phyloP scores from a whole-genome alignment of 2,888 invertebrate species.

The Drosophila meridionalis region DNA sequence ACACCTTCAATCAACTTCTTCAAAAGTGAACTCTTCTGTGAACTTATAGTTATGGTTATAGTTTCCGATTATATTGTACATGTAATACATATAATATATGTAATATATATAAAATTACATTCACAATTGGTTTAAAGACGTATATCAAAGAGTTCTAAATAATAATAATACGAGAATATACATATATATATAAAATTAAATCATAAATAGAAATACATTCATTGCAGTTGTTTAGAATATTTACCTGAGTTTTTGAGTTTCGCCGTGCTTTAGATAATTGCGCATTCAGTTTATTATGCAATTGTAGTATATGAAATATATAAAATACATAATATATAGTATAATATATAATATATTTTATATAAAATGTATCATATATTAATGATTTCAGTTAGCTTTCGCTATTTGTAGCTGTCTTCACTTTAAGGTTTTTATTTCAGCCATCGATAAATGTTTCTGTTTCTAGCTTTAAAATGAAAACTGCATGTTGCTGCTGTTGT shows the following conservation, averaged over 20 bases:
- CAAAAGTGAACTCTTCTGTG: too few species aligned
- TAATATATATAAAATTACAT: too few species aligned
- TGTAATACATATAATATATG: too few species aligned
- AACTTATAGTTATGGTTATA: too few species aligned
- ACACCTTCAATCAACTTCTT: too few species aligned
- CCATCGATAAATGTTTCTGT: neutral
- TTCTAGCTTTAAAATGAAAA: constrained; percentile 9
- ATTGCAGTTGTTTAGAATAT: neutral
- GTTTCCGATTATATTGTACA: too few species aligned
- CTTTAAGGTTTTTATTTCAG: neutral
- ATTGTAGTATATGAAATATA: neutral
- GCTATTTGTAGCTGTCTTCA: neutral
- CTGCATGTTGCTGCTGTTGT: constrained; percentile 25
- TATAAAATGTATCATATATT: neutral
- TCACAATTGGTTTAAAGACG: too few species aligned
- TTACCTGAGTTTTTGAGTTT: neutral
- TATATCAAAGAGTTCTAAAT: too few species aligned
- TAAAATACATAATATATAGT: neutral
- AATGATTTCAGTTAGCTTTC: neutral
- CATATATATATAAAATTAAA: neutral
- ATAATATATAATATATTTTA: neutral
- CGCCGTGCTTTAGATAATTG: neutral
- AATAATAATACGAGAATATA: neutral
- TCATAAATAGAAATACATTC: too few species aligned
- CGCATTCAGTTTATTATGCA: neutral